Conservation (phyloP, 2,888 invertebrate genomes). For the Euzetes globulus region DNA sequence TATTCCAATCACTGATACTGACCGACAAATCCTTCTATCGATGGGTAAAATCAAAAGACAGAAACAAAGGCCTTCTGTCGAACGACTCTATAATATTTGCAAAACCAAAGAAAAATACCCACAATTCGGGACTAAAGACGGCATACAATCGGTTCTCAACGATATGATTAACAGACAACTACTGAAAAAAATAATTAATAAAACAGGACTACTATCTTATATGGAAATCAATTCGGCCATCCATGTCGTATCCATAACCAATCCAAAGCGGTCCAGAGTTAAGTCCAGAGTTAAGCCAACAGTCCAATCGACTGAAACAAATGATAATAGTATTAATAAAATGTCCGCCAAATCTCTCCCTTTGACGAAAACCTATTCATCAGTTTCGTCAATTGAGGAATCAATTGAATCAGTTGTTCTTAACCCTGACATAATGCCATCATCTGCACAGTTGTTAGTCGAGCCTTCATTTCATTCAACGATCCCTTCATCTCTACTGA, state of each 20-base stretch:
- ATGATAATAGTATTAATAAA: neutral
- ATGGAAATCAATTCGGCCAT: constrained; percentile 31
- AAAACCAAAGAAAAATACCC: constrained; percentile 13
- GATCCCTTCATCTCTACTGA: neutral
- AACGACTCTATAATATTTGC: constrained; percentile 76
- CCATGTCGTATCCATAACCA: constrained; percentile 31
- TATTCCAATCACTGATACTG: constrained; percentile 25
- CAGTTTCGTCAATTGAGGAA: neutral
- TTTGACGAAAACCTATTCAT: neutral
- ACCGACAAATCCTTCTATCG: constrained; percentile 50
- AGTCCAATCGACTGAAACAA: neutral
- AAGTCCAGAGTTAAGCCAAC: neutral
- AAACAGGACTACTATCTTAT: constrained; percentile 24
- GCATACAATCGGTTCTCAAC: constrained; percentile 12
- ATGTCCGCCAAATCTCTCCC: neutral
- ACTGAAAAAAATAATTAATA: neutral
- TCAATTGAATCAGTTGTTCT: neutral
- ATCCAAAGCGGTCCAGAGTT: constrained; percentile 31
- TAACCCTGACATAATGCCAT: neutral
- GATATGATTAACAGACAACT: constrained; percentile 25
- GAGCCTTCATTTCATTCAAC: neutral
- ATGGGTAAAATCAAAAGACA: constrained; percentile 88
- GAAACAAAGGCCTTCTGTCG: constrained; percentile 87
- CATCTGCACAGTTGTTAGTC: neutral
- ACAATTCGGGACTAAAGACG: neutral